Evolutionary conservation across 2,888 invertebrate genomes (phyloP).

Genomic region (Thymelicus sylvestris): DNA sequence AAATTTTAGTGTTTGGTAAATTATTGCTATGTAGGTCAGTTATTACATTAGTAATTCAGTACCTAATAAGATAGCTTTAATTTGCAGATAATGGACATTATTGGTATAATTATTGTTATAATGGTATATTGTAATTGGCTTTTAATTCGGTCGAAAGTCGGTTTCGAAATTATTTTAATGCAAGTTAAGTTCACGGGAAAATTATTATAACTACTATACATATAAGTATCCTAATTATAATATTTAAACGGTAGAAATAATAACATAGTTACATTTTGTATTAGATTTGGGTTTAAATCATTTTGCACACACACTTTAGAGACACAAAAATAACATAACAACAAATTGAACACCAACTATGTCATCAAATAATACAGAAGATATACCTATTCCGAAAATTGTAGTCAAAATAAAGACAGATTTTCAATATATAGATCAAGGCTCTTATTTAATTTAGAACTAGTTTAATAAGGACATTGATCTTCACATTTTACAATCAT

Average conservation of each 20-base stretch:
- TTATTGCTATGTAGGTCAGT: conserved; percentile 18
- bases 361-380: too few species aligned
- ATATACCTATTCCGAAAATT: too few species aligned
- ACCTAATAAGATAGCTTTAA: conserved; percentile 2
- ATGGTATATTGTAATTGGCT: background rate
- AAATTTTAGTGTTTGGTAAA: conserved; percentile 14
- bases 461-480: background rate
- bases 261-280: too few species aligned
- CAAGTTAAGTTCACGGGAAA: background rate
- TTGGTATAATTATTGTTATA: background rate
- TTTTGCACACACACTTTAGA: too few species aligned
- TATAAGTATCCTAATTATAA: too few species aligned
- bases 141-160: background rate
- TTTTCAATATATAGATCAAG: too few species aligned
- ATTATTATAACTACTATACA: too few species aligned
- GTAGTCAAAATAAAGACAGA: too few species aligned
- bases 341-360: too few species aligned
- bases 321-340: too few species aligned
- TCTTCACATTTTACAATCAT: conserved; percentile 8
- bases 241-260: too few species aligned
- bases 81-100: conserved; percentile 1
- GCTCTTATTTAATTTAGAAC: background rate
- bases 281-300: too few species aligned
- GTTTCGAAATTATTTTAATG: background rate
- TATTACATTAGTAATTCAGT: conserved; percentile 14